Evolutionary conservation across 2,797 vertebrate species (phyloP).

Genomic region (Etheostoma nigrum): DNA sequence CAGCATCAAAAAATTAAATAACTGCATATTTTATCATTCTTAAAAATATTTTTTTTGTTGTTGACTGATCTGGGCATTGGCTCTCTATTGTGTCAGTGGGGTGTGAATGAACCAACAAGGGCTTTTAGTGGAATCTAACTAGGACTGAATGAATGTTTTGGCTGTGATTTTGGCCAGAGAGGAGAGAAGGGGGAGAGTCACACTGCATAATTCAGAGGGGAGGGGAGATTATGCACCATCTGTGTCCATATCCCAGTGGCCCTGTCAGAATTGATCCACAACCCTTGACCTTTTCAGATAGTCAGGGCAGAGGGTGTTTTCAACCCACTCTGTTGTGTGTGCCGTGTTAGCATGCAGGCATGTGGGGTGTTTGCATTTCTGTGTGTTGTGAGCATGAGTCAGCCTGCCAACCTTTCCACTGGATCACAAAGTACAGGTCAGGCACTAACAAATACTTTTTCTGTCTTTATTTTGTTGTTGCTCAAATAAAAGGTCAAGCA

Average conservation of each 20-base stretch:
- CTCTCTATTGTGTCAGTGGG: not conserved
- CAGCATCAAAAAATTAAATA: not conserved
- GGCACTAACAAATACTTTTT: conserved; percentile 33
- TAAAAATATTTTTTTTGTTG: not conserved
- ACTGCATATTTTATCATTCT: conserved; percentile 1
- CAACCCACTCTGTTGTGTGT: conserved; percentile 41
- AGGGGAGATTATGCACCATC: conserved; percentile 77
- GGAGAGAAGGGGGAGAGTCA: conserved; percentile 23
- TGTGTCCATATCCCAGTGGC: conserved; percentile 75
- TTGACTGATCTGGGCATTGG: not conserved
- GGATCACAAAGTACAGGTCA: conserved; percentile 66
- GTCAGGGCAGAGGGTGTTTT: conserved; percentile 41
- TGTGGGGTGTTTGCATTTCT: conserved; percentile 60
- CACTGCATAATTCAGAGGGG: conserved; percentile 77
- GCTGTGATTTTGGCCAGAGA: conserved; percentile 53
- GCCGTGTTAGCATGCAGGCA: conserved; percentile 41
- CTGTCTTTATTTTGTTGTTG: conserved; percentile 47
- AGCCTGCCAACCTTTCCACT: conserved; percentile 75
- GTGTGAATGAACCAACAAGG: conserved; percentile 31
- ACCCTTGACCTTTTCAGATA: conserved; percentile 78
- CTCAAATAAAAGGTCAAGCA: conserved; percentile 68
- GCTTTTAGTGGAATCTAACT: conserved; percentile 46
- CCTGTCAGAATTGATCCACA: conserved; percentile 80
- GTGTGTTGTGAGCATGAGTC: conserved; percentile 63
- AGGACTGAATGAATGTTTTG: conserved; percentile 59